These are phyloP conservation scores for Rana temporaria DNA, from an alignment of 2,113 vertebrate genomes.

Conservation along the genomic window DNA sequence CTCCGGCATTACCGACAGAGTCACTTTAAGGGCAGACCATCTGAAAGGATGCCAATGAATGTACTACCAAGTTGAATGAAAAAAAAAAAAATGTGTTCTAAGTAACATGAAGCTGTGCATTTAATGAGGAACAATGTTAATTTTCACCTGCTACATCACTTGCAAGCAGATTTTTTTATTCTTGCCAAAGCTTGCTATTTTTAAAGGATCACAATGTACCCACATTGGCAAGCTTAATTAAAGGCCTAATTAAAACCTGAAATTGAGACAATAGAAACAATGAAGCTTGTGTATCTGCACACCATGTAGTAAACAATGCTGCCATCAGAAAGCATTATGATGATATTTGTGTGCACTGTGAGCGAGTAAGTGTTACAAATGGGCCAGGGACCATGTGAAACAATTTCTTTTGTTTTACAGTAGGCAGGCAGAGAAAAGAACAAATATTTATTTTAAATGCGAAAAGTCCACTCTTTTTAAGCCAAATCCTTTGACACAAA, in stretches of 20 bases:
- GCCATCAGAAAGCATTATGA: background rate
- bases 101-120: too few relatives aligned
- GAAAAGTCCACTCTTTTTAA: too few relatives aligned
- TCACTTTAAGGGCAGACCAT: too few relatives aligned
- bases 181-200: constrained; percentile 1
- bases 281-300: background rate
- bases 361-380: background rate
- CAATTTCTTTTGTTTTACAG: too few relatives aligned
- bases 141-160: constrained; percentile 4
- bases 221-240: constrained; percentile 3
- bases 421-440: too few relatives aligned
- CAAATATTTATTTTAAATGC: too few relatives aligned
- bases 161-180: background rate
- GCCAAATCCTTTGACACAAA: too few relatives aligned
- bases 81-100: too few relatives aligned
- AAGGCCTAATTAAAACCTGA: background rate
- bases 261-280: background rate
- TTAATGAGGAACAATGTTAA: background rate
- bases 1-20: too few relatives aligned
- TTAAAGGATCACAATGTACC: background rate
- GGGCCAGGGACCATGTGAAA: background rate
- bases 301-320: background rate
- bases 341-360: background rate
- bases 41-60: too few relatives aligned
- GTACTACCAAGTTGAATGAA: too few relatives aligned